Evolutionary conservation across 2,113 vertebrate species (phyloP).

Genomic region (Rhinichthys klamathensis): DNA sequence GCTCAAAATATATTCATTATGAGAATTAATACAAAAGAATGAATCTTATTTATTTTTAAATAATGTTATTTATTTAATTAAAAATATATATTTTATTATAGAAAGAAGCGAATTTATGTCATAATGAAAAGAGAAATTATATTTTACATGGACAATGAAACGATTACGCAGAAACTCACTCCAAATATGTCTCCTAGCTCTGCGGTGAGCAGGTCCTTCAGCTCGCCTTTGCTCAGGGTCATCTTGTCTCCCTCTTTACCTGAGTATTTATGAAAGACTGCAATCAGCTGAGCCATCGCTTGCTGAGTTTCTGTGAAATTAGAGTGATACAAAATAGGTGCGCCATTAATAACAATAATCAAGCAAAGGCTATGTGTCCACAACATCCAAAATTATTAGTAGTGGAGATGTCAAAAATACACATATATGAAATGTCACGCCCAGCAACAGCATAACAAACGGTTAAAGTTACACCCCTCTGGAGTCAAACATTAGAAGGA

Average conservation of each 20-base stretch:
- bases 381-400: neutral
- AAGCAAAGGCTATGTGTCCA: neutral
- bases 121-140: neutral
- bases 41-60: neutral
- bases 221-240: constrained; percentile 84
- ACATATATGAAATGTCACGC: neutral
- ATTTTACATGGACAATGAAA: neutral
- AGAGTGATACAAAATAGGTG: constrained; percentile 31
- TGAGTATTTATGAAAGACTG: constrained; percentile 81
- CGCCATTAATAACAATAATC: neutral
- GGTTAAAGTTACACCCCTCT: neutral
- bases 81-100: neutral
- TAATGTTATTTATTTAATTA: neutral
- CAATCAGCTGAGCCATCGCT: constrained; percentile 79
- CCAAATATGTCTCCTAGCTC: constrained; percentile 77
- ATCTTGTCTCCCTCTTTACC: constrained; percentile 82
- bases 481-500: neutral
- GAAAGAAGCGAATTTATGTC: neutral
- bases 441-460: neutral
- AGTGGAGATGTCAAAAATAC: neutral
- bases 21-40: neutral
- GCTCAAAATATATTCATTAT: neutral
- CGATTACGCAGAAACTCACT: constrained; percentile 67
- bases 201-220: constrained; percentile 81
- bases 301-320: constrained; percentile 71